Conservation (phyloP, 2,113 vertebrate species). For the Cyprinus carpio region DNA sequence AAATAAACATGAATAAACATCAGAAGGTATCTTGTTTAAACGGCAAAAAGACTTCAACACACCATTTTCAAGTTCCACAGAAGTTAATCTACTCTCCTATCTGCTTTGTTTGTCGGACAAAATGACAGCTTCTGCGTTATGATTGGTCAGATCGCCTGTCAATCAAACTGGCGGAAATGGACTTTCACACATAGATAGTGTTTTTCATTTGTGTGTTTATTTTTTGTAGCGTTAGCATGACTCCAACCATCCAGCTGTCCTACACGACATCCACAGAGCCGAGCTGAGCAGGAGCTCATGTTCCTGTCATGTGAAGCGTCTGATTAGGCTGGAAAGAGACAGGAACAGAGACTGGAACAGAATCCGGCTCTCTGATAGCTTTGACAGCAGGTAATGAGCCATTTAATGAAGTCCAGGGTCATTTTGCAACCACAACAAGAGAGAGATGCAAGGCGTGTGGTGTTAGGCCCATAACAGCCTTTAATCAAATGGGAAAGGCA, state of each 20-base stretch:
- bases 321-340: conserved; percentile 37
- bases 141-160: too few species aligned
- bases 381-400: conserved; percentile 48
- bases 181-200: background rate
- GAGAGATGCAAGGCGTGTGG: conserved; percentile 12
- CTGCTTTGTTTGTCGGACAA: too few species aligned
- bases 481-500: conserved; percentile 45
- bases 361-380: conserved; percentile 52
- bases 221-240: background rate
- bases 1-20: too few species aligned
- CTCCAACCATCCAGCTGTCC: conserved; percentile 2
- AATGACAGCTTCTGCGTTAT: too few species aligned
- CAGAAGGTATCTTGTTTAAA: too few species aligned
- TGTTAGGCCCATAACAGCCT: conserved; percentile 35
- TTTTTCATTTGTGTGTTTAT: background rate
- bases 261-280: background rate
- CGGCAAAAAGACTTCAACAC: too few species aligned
- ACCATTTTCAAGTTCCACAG: too few species aligned
- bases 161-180: too few species aligned
- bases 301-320: conserved; percentile 21
- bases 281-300: background rate
- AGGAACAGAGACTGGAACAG: conserved; percentile 31
- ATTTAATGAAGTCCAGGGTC: conserved; percentile 47
- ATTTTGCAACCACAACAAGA: conserved; percentile 51
- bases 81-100: too few species aligned